Percentiles rank a stretch among this genome's conserved stretches.
These are phyloP conservation scores for Drosophila anceps DNA, from an alignment of 2,888 invertebrate species.

Conservation along the genomic window DNA sequence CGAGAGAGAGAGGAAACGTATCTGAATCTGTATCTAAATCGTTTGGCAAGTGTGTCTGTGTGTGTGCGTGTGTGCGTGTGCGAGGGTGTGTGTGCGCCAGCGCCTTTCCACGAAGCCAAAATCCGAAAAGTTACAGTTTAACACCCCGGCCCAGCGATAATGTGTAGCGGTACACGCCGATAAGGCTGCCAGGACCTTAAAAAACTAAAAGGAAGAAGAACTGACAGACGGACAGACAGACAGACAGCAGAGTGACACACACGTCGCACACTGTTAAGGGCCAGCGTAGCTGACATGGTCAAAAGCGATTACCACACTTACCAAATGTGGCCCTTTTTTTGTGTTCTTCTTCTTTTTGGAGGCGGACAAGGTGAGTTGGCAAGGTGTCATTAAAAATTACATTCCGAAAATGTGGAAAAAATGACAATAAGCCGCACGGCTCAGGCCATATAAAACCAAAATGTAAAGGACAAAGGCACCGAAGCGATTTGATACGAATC, in stretches of 20 bases:
- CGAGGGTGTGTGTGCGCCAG: slow-evolving; percentile 26
- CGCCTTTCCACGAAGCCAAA: slow-evolving; percentile 72
- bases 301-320: slow-evolving; percentile 80
- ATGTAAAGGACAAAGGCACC: slow-evolving; percentile 60
- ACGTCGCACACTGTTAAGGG: slow-evolving; percentile 59
- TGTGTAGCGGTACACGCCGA: slow-evolving; percentile 64
- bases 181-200: slow-evolving; percentile 46
- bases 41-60: slow-evolving; percentile 17
- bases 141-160: slow-evolving; percentile 73
- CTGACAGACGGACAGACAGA: not conserved
- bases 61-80: slow-evolving; percentile 22
- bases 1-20: slow-evolving; percentile 3
- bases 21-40: slow-evolving; percentile 41
- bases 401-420: slow-evolving; percentile 60
- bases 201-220: not conserved
- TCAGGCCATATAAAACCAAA: slow-evolving; percentile 30
- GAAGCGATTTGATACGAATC: slow-evolving; percentile 79
- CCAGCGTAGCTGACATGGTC: slow-evolving; percentile 61
- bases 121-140: slow-evolving; percentile 76
- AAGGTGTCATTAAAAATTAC: slow-evolving; percentile 82
- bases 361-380: slow-evolving; percentile 81
- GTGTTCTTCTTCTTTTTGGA: slow-evolving; percentile 38
- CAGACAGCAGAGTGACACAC: slow-evolving; percentile 66
- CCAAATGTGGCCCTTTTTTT: slow-evolving; percentile 32
- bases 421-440: slow-evolving; percentile 70